These are phyloP conservation scores for Acronicta leporina DNA, from an alignment of 2,888 invertebrate genomes.

Conservation along the genomic window DNA sequence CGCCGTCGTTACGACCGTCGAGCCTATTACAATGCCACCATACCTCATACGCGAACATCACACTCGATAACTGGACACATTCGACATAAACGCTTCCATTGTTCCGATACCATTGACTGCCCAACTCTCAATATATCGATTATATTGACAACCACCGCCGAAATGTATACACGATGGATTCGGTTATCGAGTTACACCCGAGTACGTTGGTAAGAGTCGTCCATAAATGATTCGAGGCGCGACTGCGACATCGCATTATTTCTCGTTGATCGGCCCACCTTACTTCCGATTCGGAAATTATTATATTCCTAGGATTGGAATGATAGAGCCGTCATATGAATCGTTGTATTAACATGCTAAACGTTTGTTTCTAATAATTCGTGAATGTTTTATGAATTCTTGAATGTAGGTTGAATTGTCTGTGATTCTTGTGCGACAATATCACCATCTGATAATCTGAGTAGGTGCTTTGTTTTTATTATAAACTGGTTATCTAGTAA, in stretches of 20 bases:
- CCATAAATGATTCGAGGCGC: slow-evolving; percentile 86
- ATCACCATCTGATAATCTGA: slow-evolving; percentile 41
- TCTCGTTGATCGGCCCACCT: slow-evolving; percentile 84
- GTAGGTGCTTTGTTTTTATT: slow-evolving; percentile 38
- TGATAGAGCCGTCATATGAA: slow-evolving; percentile 77
- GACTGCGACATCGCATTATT: slow-evolving; percentile 86
- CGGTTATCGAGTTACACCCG: slow-evolving; percentile 35
- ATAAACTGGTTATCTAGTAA: slow-evolving; percentile 34
- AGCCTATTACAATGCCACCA: slow-evolving; percentile 87
- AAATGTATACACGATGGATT: slow-evolving; percentile 69
- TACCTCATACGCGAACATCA: slow-evolving; percentile 80
- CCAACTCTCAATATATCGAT: slow-evolving; percentile 63
- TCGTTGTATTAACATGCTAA: slow-evolving; percentile 75
- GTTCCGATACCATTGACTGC: slow-evolving; percentile 79
- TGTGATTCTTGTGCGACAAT: slow-evolving; percentile 50
- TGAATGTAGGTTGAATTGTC: slow-evolving; percentile 71
- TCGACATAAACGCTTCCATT: slow-evolving; percentile 67
- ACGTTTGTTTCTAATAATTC: slow-evolving; percentile 74
- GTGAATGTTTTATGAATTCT: slow-evolving; percentile 75
- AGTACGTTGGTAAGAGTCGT: slow-evolving; percentile 67
- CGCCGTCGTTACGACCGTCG: slow-evolving; percentile 87
- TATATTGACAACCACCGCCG: slow-evolving; percentile 64
- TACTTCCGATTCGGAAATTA: slow-evolving; percentile 89
- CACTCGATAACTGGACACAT: slow-evolving; percentile 69
- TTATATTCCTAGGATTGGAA: slow-evolving; percentile 83